phyloP scores from a whole-genome alignment of 2,888 invertebrate species.

The Lasius fuliginosus region DNA sequence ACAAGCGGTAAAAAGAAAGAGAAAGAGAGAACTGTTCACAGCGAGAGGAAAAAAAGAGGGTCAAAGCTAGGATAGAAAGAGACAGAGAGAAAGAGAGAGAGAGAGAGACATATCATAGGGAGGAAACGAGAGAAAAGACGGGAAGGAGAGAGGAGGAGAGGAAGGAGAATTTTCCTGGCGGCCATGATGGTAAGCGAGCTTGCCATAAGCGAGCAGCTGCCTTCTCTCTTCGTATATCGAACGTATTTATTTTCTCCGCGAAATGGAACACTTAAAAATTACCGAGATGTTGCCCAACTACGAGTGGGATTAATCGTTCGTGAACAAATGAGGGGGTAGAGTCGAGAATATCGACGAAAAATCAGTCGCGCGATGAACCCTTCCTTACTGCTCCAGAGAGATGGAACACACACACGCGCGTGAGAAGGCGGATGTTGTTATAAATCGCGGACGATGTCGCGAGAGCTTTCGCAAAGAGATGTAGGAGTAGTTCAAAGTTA shows the following conservation, averaged over 20 bases:
- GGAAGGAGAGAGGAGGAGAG: conserved; percentile 3
- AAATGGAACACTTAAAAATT: conserved; percentile 34
- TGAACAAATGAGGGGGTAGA: background rate
- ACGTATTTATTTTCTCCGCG: conserved; percentile 37
- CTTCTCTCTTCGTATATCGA: conserved; percentile 12
- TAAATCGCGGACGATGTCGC: conserved; percentile 56
- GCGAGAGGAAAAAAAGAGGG: conserved; percentile 32
- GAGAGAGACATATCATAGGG: conserved; percentile 30
- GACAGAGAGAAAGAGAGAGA: conserved; percentile 1
- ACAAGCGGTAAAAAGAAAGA: conserved; percentile 49
- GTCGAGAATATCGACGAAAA: conserved; percentile 33
- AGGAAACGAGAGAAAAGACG: conserved; percentile 32
- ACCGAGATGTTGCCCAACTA: background rate
- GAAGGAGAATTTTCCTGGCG: conserved; percentile 66
- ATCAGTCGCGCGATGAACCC: conserved; percentile 24
- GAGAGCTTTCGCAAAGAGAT: conserved; percentile 55
- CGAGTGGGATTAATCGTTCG: conserved; percentile 24
- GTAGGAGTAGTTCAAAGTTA: conserved; percentile 57
- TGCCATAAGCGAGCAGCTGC: conserved; percentile 45
- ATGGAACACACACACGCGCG: background rate
- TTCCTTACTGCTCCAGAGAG: background rate
- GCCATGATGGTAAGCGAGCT: conserved; percentile 67
- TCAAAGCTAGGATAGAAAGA: conserved; percentile 30
- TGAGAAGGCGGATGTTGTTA: conserved; percentile 48
- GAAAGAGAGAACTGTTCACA: conserved; percentile 28